Evolutionary conservation across 1,140 invertebrate genomes (phyloP).

Genomic region (Berghia stephanieae): DNA sequence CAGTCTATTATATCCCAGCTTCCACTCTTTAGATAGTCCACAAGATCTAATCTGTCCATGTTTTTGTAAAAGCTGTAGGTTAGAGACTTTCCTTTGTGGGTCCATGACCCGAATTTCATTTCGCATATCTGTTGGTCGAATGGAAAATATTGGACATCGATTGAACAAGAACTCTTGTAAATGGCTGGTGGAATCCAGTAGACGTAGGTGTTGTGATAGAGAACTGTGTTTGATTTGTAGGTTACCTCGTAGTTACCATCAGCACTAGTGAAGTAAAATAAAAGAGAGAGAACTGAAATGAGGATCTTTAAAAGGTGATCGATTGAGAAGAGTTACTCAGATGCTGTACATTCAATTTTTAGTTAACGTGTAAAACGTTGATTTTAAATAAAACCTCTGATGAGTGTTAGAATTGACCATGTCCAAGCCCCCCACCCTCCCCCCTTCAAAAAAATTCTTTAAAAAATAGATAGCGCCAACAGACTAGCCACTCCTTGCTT

Average conservation of each 20-base stretch:
- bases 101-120: conserved; percentile 99
- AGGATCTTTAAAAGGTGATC: too few species aligned
- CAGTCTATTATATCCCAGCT: conserved; percentile 99
- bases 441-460: too few species aligned
- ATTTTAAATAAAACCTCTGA: too few species aligned
- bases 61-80: conserved; percentile 92
- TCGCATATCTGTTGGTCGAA: conserved; percentile 96
- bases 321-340: too few species aligned
- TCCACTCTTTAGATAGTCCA: conserved; percentile 96
- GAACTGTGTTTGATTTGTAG: conserved; percentile 96
- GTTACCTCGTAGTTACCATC: conserved; percentile 70
- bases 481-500: too few species aligned
- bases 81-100: conserved; percentile 97
- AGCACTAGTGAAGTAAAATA: conserved; percentile 44
- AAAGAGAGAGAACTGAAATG: not conserved
- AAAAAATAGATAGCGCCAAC: too few species aligned
- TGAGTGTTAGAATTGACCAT: too few species aligned
- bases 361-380: too few species aligned
- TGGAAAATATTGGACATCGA: conserved; percentile 98
- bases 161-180: conserved; percentile 98
- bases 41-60: conserved; percentile 91
- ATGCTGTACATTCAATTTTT: too few species aligned
- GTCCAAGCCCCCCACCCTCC: too few species aligned
- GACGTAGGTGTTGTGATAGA: conserved; percentile 91
- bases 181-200: conserved; percentile 99